phyloP scores from a whole-genome alignment of 2,113 vertebrate species.

The Tragulus kanchil region DNA sequence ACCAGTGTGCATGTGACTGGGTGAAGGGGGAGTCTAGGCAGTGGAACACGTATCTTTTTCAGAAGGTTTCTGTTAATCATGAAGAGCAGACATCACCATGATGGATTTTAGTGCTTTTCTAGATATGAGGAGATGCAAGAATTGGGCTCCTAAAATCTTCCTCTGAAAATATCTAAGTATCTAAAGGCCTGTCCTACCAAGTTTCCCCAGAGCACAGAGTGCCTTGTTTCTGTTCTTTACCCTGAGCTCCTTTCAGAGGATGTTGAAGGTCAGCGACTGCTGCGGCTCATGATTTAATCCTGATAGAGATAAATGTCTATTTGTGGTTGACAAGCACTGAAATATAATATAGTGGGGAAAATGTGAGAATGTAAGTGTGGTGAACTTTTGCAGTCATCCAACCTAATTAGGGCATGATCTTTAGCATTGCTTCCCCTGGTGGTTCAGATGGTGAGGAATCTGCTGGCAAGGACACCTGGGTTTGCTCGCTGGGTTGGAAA shows the following conservation, averaged over 20 bases:
- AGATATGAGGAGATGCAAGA: background rate
- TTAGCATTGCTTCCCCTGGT: background rate
- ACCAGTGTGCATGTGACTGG: background rate
- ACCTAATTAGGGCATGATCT: slow-evolving; percentile 48
- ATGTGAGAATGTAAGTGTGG: background rate
- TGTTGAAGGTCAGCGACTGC: background rate
- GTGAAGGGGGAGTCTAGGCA: background rate
- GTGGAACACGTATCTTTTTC: background rate
- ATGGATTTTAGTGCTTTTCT: background rate
- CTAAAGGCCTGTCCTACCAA: background rate
- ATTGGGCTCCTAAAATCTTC: background rate
- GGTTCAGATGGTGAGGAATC: too few relatives aligned
- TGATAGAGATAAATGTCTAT: background rate
- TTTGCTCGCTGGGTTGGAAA: too few relatives aligned
- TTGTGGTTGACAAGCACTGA: background rate
- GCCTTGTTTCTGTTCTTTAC: background rate
- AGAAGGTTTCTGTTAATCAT: background rate
- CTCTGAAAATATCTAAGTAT: background rate
- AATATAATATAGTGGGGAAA: background rate
- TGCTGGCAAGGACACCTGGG: too few relatives aligned
- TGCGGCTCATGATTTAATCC: background rate
- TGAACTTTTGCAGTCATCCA: slow-evolving; percentile 49
- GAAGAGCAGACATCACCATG: background rate
- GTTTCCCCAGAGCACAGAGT: background rate
- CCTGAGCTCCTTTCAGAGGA: background rate